Evolutionary conservation across 1,140 invertebrate genomes (phyloP).

Genomic region (Drosophila busckii): DNA sequence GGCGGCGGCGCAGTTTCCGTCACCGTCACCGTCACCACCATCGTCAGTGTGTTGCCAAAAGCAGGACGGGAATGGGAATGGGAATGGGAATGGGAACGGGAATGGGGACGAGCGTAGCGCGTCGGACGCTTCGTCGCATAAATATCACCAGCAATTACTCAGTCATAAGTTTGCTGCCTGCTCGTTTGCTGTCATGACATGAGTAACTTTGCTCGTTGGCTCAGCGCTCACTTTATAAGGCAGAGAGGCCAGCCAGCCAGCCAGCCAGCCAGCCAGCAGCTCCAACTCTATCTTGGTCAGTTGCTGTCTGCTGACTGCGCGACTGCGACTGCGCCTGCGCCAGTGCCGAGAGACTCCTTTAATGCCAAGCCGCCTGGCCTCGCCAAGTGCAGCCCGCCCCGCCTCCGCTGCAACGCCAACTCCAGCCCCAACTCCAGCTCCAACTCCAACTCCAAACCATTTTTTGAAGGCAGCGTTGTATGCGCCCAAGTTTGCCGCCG

Average conservation of each 20-base stretch:
- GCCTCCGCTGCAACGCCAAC: not conserved
- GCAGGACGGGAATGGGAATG: no score
- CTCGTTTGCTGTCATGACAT: slow-evolving; percentile 76
- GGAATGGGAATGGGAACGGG: not conserved
- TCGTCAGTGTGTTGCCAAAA: no score
- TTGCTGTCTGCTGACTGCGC: not conserved
- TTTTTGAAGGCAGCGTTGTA: slow-evolving; percentile 1
- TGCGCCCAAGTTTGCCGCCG: slow-evolving; percentile 56
- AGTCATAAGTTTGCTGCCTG: slow-evolving; percentile 78
- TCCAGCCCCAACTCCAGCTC: not conserved
- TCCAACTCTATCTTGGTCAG: not conserved
- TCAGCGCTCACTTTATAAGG: slow-evolving; percentile 61
- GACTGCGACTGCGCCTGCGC: not conserved
- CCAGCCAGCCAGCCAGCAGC: not conserved
- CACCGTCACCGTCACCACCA: no score
- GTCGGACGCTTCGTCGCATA: slow-evolving; percentile 77
- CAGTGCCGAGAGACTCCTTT: slow-evolving; percentile 8
- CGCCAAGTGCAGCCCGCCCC: slow-evolving; percentile 29
- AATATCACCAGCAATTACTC: slow-evolving; percentile 79
- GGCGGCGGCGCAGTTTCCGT: slow-evolving; percentile 23
- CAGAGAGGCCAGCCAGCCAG: slow-evolving; percentile 12
- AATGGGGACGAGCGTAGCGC: slow-evolving; percentile 9
- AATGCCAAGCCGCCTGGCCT: slow-evolving; percentile 19
- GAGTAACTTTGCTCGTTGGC: slow-evolving; percentile 64
- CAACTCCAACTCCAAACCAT: not conserved